These are phyloP conservation scores for Corticium candelabrum DNA, from an alignment of 37 sponge, comb jelly and placozoan genomes.

Conservation along the genomic window DNA sequence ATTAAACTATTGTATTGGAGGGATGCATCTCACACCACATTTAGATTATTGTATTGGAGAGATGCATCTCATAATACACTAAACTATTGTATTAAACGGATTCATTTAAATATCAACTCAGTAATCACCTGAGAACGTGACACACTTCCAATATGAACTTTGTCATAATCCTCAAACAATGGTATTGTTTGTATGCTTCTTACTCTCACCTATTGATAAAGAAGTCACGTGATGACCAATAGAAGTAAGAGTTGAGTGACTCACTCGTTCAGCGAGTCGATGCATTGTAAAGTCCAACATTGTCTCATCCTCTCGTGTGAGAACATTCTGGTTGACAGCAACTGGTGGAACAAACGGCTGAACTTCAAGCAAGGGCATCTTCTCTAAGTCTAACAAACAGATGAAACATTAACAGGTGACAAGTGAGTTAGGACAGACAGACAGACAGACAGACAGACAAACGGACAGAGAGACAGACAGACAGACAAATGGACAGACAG, in stretches of 20 bases:
- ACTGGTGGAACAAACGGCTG: conserved; percentile 21
- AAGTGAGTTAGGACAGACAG: too few species aligned
- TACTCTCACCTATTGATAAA: conserved; percentile 51
- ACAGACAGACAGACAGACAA: too few species aligned
- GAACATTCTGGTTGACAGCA: conserved; percentile 10
- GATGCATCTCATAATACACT: too few species aligned
- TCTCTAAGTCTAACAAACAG: conserved; percentile 65
- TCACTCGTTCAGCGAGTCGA: conserved; percentile 63
- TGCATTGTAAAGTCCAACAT: conserved; percentile 38
- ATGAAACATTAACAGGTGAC: too few species aligned
- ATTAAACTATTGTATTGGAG: too few species aligned
- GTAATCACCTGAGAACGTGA: conserved; percentile 51
- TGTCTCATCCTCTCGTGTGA: conserved; percentile 44
- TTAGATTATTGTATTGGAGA: too few species aligned
- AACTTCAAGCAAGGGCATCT: conserved; percentile 46
- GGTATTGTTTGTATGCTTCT: conserved; percentile 72
- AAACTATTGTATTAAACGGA: too few species aligned
- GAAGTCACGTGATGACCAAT: background rate
- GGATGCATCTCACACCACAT: too few species aligned
- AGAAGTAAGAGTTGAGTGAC: background rate
- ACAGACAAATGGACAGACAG: too few species aligned
- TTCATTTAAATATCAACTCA: background rate
- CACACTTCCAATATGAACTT: conserved; percentile 76
- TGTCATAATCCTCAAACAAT: conserved; percentile 86
- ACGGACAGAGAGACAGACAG: too few species aligned